These are phyloP conservation scores for Eledone cirrhosa DNA, from an alignment of 2,888 invertebrate species.

Conservation along the genomic window DNA sequence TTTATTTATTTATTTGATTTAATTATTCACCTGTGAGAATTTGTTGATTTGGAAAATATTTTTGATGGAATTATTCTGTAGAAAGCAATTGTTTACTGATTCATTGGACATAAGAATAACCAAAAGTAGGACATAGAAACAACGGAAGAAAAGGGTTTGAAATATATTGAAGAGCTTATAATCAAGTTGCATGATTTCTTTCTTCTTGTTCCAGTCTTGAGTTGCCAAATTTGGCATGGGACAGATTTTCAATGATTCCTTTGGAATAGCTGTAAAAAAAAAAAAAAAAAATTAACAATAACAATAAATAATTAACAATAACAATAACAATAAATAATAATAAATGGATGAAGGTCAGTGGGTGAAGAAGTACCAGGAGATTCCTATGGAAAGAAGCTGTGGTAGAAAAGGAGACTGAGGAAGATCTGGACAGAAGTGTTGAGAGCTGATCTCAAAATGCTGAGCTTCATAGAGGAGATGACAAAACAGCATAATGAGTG, in stretches of 20 bases:
- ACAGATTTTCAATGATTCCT: neutral
- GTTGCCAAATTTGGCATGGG: neutral
- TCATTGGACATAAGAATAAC: neutral
- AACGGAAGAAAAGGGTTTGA: neutral
- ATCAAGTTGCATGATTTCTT: slow-evolving; percentile 10
- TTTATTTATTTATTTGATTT: no score
- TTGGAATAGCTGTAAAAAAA: neutral
- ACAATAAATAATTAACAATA: neutral
- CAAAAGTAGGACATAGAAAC: neutral
- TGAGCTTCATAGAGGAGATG: no score
- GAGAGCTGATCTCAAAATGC: no score
- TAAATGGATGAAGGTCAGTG: no score
- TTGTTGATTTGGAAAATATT: neutral
- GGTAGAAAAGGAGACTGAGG: no score
- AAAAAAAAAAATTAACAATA: neutral
- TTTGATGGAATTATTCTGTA: neutral
- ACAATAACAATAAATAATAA: neutral
- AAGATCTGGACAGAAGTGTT: no score
- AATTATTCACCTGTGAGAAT: neutral
- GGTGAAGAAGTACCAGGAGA: no score
- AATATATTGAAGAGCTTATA: slow-evolving; percentile 5
- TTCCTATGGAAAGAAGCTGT: no score
- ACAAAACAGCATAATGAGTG: no score
- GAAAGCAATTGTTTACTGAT: neutral
- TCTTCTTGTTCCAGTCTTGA: slow-evolving; percentile 10